Evolutionary conservation across 1,140 invertebrate genomes (phyloP).

Genomic region (Drosophila melanica): DNA sequence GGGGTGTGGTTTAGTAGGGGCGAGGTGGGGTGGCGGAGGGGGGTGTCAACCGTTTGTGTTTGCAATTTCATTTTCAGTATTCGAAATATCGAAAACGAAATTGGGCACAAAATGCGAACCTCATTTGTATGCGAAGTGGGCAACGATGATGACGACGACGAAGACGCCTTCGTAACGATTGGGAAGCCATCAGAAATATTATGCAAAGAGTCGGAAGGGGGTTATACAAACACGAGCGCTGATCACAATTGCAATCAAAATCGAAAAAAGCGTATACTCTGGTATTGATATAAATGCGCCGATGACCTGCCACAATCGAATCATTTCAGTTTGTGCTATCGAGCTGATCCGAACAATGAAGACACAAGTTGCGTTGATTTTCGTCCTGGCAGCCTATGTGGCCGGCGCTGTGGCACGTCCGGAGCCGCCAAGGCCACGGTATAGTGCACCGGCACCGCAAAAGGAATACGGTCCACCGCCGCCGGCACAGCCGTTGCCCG

Average conservation of each 20-base stretch:
- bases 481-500: conserved; percentile 69
- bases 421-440: conserved; percentile 73
- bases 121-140: conserved; percentile 66
- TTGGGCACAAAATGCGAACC: conserved; percentile 55
- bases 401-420: conserved; percentile 73
- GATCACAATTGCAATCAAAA: conserved; percentile 18
- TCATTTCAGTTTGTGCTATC: conserved; percentile 62
- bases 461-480: conserved; percentile 80
- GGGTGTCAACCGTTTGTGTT: conserved; percentile 35
- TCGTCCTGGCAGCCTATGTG: conserved; percentile 50
- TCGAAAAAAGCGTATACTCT: background rate
- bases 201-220: conserved; percentile 67
- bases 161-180: conserved; percentile 50
- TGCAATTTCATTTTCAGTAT: conserved; percentile 73
- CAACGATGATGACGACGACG: conserved; percentile 27
- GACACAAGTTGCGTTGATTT: conserved; percentile 48
- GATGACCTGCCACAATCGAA: conserved; percentile 53
- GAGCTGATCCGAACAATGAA: conserved; percentile 50
- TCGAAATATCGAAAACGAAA: conserved; percentile 62
- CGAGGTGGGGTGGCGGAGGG: background rate
- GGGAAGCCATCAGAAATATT: conserved; percentile 74
- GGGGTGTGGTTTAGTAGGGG: too few relatives aligned
- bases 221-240: conserved; percentile 44
- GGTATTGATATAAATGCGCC: conserved; percentile 57
- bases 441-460: conserved; percentile 73